These are phyloP conservation scores for Hippocampus kuda DNA, from an alignment of 2,797 vertebrate species.

Conservation along the genomic window DNA sequence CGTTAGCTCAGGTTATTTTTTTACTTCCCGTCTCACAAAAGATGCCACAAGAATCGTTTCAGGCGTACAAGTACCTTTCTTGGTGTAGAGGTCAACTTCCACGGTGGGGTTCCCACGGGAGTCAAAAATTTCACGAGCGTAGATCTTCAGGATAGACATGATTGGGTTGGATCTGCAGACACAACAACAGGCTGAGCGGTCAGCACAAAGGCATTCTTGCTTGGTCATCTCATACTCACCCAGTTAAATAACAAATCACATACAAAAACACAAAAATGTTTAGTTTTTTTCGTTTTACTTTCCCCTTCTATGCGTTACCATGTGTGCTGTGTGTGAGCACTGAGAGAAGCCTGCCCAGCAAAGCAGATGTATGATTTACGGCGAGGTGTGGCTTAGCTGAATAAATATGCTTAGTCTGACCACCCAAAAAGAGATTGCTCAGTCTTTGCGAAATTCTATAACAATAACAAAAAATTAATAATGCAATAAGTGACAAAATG, in stretches of 20 bases:
- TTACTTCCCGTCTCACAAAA: too few relatives aligned
- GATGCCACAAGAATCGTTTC: not conserved
- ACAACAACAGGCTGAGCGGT: constrained; percentile 14
- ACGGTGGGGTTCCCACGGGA: constrained; percentile 99
- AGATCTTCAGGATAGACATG: constrained; percentile 90
- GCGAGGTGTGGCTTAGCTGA: constrained; percentile 38
- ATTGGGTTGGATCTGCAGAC: constrained; percentile 60
- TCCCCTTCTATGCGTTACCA: not conserved
- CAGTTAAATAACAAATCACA: constrained; percentile 11
- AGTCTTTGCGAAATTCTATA: constrained; percentile 22
- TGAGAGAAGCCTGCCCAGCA: constrained; percentile 4
- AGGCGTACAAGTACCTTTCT: constrained; percentile 73
- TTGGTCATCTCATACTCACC: not conserved
- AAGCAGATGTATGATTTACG: constrained; percentile 16
- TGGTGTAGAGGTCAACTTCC: constrained; percentile 88
- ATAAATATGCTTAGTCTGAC: not conserved
- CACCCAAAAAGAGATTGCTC: constrained; percentile 18
- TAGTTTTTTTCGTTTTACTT: too few relatives aligned
- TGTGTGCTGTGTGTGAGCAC: not conserved
- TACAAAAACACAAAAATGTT: not conserved
- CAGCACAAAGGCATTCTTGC: not conserved
- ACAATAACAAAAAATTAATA: not conserved
- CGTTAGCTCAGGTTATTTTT: too few relatives aligned
- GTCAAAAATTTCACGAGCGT: constrained; percentile 93
- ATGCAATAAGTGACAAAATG: constrained; percentile 9